Evolutionary conservation across 2,113 vertebrate genomes (phyloP), one percentile per base, ranked within the genome.

Genomic region (Brachionichthys hirsutus): DNA sequence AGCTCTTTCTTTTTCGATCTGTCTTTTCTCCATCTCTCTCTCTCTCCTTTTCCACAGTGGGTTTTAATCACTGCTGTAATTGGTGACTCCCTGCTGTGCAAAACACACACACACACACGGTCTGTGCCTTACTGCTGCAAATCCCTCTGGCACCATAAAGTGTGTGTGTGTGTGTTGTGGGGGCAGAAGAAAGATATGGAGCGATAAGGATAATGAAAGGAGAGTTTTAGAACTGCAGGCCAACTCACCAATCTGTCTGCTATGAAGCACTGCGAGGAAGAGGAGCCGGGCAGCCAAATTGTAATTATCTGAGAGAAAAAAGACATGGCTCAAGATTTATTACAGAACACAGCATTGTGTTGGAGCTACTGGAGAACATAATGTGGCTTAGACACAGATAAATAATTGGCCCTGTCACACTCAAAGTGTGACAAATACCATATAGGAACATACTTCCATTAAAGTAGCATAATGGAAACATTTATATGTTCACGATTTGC

Each of bases 61-160:
- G 83, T 91, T 91, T 91, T 92, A 92, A 92, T 92, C 89, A 92
- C 87, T 83, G 81, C 89, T 85, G 88, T 92, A 92, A 92, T 92
- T 92, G 89, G 89, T 77, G 88, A 84, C 86, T 87, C 89, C 91
- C 90, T 80, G 88, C 91, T 91, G 91, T 81, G 90, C 65, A 6
- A 3, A 1, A 8, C 24, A 3, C 24, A 30, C 24, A 30, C 24
- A 30, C 24, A 30, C 24, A 3, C 24, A 30, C 24, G 1, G 24
- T 4, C 24, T 30, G 24, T 30, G 24, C 24, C 24, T 30, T 30
- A 30, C 24, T 30, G 24, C 24, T 30, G 3, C 24, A 30, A 30
- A 30, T 30, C 24, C 24, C 24, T 30, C 24, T 30, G 24, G 24
- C 24, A 30, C 24, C 8, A 30, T 30, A 8, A 6, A 30, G 53